Evolutionary conservation across 1,140 invertebrate genomes (phyloP), one percentile per base, ranked within the genome.

Genomic region (Penaeus vannamei): DNA sequence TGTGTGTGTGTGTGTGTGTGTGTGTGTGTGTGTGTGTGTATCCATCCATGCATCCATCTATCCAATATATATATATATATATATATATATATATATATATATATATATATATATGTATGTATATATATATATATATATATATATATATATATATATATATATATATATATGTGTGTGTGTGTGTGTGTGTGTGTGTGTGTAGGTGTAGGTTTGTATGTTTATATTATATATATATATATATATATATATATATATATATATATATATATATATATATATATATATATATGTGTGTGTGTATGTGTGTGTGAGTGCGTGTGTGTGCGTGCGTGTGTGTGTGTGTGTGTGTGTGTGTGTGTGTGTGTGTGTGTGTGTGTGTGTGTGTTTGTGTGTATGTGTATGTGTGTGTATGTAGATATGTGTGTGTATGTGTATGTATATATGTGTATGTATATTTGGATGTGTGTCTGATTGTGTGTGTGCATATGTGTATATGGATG

Each of bases 221-320:
- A 72, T n/a, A 72, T 1, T 22, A 72, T 72, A 72, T 72, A 72
- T 72, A n/a, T n/a, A 72, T 72, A 72, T 72, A 72, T n/a, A 72
- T n/a, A 72, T 72, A 72, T n/a, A 72, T n/a, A 72, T 72, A 72
- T 72, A 72, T 72, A 72, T n/a, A 72, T 72, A n/a, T 72, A n/a
- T 72, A n/a, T 72, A n/a, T 72, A n/a, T 72, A n/a, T 72, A n/a
- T 72, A n/a, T 72, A n/a, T 72, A n/a, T 72, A n/a, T 72, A n/a
- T 72, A n/a, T 72, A n/a, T 72, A n/a, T 72, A n/a, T 72, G 26
- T 72, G 4, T 72, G 26, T 72, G 26, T 72, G 26, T 72, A 5
- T 72, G 10, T 72, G 23, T 26, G 10, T 72, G 10, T 72, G 10
- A n/a, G n/a, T 72, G 10, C 36, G 10, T 72, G 10, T 72, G 26